A percentile compares a stretch with the other conserved stretches of the same genome.
Conservation (phyloP, 2,888 invertebrate genomes). For the Proisotoma minuta region DNA sequence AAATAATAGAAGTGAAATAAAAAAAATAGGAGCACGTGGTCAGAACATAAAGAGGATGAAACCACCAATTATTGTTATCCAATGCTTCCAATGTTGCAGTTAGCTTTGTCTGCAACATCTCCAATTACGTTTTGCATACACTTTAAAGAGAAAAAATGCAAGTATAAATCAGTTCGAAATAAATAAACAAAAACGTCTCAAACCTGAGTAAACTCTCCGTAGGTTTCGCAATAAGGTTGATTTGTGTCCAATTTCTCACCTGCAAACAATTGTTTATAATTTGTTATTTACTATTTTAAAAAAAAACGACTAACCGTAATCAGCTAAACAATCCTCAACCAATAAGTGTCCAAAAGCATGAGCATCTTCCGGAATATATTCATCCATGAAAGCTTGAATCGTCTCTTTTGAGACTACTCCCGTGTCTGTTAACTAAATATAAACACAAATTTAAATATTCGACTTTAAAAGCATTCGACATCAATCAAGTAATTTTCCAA, state of each 20-base stretch:
- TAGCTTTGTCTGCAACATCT: conserved; percentile 14
- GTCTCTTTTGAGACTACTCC: conserved; percentile 13
- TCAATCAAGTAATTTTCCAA: background rate
- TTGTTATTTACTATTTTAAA: background rate
- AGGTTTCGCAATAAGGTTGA: conserved; percentile 21
- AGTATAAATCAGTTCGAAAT: too few relatives aligned
- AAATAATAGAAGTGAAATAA: too few relatives aligned
- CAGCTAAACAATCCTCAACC: conserved; percentile 15
- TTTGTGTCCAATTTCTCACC: conserved; percentile 20
- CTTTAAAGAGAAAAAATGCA: too few relatives aligned
- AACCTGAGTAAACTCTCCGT: conserved; percentile 20
- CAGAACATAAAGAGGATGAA: too few relatives aligned
- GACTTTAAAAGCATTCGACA: background rate
- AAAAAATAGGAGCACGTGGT: too few relatives aligned
- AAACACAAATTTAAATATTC: background rate
- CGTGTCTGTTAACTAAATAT: conserved; percentile 9
- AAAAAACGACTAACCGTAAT: background rate
- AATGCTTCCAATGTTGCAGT: background rate
- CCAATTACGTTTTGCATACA: conserved; percentile 27
- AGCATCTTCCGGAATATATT: conserved; percentile 12
- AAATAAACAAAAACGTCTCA: too few relatives aligned
- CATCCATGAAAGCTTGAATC: conserved; percentile 7
- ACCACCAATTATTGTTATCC: background rate
- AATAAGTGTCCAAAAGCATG: conserved; percentile 22
- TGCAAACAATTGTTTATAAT: conserved; percentile 1